phyloP scores from a whole-genome alignment of 2,113 vertebrate species.

The Zosterops borbonicus region DNA sequence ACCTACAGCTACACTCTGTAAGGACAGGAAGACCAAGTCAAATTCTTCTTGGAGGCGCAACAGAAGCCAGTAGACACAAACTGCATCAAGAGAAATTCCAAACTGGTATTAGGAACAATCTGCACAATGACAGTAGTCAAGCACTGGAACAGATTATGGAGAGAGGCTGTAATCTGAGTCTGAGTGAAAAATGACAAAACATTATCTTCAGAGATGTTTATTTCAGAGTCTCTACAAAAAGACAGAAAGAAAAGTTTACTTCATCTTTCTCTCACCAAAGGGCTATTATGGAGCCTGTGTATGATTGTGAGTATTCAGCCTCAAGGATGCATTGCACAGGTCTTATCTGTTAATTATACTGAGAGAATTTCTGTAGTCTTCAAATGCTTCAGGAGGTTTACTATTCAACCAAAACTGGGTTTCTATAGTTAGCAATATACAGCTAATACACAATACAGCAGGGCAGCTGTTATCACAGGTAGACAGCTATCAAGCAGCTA shows the following conservation, averaged over 20 bases:
- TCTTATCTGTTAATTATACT: conserved; percentile 20
- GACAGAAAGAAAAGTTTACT: not conserved
- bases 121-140: not conserved
- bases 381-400: not conserved
- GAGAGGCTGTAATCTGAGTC: not conserved
- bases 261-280: not conserved
- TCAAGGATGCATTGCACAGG: not conserved
- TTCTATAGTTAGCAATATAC: not conserved
- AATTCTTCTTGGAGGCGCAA: not conserved
- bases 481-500: not conserved
- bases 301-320: not conserved
- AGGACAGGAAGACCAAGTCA: not conserved
- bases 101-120: not conserved
- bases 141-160: not conserved
- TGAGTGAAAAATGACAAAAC: not conserved
- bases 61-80: not conserved
- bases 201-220: not conserved
- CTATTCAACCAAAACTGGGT: not conserved
- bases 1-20: not conserved
- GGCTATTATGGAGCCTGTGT: not conserved
- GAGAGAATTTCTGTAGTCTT: not conserved
- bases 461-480: not conserved
- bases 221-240: not conserved
- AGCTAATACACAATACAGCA: not conserved
- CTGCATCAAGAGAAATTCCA: not conserved